Evolutionary conservation across 2,888 invertebrate genomes (phyloP), one percentile per base, ranked within the genome.

Genomic region (Gari tellinella): DNA sequence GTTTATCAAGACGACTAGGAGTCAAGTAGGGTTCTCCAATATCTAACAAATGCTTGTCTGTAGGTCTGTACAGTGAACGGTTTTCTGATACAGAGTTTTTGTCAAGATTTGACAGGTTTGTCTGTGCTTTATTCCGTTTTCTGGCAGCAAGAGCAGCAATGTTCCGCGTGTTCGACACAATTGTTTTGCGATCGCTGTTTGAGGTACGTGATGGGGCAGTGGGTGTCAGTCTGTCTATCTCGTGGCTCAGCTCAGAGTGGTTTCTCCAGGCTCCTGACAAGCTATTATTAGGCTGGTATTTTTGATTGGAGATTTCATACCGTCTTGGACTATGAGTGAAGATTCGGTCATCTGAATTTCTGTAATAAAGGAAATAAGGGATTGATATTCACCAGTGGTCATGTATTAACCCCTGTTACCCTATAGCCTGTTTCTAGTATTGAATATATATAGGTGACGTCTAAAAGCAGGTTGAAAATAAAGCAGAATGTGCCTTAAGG

Each of bases 101-200:
- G 17, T 86, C 85, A 15, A 80, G 55, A 52, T 83, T 84, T 10
- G 75, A 48, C 19, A 78, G 55, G 68, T 83, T 79, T 51, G 75
- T 70, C 38, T 87, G 85, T n/a, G 80, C 85, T 64, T 82, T 83
- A 53, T 80, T 86, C 15, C 86, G 80, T 67, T 89, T 89, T 49
- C 78, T 84, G 4, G 90, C 90, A 8, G 91, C 91, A 58, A 90
- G 75, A 7, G 89, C 90, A 10, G 89, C 89, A 41, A 91, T 91
- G 78, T 81, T 89, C 52, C 91, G 76, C 3, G 91, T 91, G 63
- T 88, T 88, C 14, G 85, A 81, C 17, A 85, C 67, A 17, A 90
- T 89, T 38, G 85, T 80, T 46, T 72, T 74, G 14, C 86, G 70
- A 57, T 88, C 87, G 40, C 84, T 86, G 38, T 77, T 78, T 1